A percentile compares a stretch with the other conserved stretches of the same genome.
Evolutionary conservation across 2,113 vertebrate genomes (phyloP).

Genomic region (Trachemys scripta): DNA sequence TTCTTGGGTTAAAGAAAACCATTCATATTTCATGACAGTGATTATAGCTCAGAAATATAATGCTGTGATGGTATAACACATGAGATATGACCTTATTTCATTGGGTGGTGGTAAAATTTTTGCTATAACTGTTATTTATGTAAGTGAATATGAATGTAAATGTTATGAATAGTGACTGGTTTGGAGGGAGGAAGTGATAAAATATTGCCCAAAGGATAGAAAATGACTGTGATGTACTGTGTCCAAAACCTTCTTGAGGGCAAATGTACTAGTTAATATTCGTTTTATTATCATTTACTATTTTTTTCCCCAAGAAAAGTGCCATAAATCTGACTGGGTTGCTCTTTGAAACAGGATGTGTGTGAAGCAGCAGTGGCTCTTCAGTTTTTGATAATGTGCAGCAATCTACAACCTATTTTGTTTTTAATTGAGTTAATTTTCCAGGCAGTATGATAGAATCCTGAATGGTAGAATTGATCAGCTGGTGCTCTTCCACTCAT

Average conservation of each 20-base stretch:
- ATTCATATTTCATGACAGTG: neutral
- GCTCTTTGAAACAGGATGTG: neutral
- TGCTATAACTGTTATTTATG: neutral
- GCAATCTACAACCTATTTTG: neutral
- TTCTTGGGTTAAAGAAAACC: neutral
- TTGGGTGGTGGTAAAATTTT: constrained; percentile 3
- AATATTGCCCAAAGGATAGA: neutral
- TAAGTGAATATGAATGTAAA: neutral
- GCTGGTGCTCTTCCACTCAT: neutral
- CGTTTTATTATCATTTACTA: neutral
- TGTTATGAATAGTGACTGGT: neutral
- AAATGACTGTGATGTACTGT: neutral
- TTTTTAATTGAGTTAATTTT: neutral
- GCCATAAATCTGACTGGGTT: neutral
- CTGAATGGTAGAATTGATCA: neutral
- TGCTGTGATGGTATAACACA: neutral
- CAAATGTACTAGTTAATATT: neutral
- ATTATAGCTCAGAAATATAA: neutral
- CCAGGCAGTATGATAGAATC: neutral
- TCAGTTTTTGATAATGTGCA: neutral
- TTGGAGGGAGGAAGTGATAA: neutral
- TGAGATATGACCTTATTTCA: neutral
- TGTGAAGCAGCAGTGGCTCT: neutral
- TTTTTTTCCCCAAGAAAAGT: neutral
- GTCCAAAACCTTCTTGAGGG: neutral